phyloP scores from a whole-genome alignment of 92 coral and sea anemone species.

The Siderastrea siderea region DNA sequence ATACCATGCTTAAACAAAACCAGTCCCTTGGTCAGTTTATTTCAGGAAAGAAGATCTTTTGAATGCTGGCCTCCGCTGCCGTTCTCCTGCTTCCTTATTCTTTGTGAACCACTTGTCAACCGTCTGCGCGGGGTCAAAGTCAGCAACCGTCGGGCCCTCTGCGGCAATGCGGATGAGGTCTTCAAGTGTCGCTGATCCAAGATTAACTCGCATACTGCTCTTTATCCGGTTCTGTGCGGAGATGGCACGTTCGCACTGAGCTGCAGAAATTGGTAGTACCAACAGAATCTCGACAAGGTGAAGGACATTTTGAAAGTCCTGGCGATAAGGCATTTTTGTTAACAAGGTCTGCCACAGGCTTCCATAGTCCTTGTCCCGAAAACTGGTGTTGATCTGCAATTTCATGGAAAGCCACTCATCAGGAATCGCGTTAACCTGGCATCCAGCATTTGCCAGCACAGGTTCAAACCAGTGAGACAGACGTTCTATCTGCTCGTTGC shows the following conservation, averaged over 20 bases:
- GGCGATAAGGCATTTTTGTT: too few relatives aligned
- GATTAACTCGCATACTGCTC: constrained; percentile 41
- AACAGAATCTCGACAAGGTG: constrained; percentile 60
- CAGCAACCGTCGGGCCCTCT: constrained; percentile 2
- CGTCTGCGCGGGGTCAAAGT: constrained; percentile 2
- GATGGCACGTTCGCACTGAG: constrained; percentile 37
- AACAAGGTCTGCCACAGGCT: too few relatives aligned
- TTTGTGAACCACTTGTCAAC: neutral
- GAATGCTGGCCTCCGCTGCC: constrained; percentile 47
- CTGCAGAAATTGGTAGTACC: constrained; percentile 28
- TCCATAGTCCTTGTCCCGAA: constrained; percentile 42
- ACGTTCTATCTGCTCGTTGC: constrained; percentile 47
- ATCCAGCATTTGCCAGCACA: constrained; percentile 20
- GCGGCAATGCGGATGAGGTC: constrained; percentile 54
- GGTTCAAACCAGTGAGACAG: constrained; percentile 47
- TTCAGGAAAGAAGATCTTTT: neutral
- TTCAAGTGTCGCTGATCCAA: constrained; percentile 21
- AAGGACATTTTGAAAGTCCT: constrained; percentile 51
- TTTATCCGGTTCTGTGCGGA: constrained; percentile 65
- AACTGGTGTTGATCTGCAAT: constrained; percentile 30
- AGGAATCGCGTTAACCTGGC: constrained; percentile 22
- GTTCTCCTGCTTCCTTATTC: constrained; percentile 33
- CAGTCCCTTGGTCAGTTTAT: too few relatives aligned
- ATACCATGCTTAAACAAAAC: too few relatives aligned
- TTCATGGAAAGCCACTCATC: constrained; percentile 26